Conservation (phyloP, 1,140 invertebrate species). For the Sycobia sp. region DNA sequence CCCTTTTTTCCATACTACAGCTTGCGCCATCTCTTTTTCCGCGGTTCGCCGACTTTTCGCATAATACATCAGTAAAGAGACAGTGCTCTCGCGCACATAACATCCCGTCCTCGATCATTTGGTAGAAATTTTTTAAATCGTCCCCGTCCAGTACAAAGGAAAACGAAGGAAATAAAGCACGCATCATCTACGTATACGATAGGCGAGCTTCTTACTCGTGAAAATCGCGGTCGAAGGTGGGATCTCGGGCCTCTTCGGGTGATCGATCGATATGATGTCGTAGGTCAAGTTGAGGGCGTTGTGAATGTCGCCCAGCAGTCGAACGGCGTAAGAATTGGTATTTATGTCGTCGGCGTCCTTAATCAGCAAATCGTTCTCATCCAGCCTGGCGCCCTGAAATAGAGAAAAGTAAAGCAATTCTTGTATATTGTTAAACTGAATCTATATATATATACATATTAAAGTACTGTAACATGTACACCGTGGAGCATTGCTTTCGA, state of each 20-base stretch:
- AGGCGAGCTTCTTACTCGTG: conserved; percentile 52
- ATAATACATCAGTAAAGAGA: no score
- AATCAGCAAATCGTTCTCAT: conserved; percentile 50
- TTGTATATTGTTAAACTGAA: background rate
- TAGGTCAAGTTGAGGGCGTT: conserved; percentile 51
- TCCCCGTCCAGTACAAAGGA: no score
- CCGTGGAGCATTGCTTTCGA: no score
- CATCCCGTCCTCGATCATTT: no score
- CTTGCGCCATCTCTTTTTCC: no score
- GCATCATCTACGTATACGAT: no score
- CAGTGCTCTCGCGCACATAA: no score
- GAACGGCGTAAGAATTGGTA: conserved; percentile 50
- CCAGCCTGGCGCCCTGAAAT: conserved; percentile 48
- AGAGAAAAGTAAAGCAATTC: conserved; percentile 17
- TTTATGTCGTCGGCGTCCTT: conserved; percentile 49
- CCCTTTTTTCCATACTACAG: no score
- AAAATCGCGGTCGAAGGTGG: conserved; percentile 50
- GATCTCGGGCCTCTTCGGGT: conserved; percentile 33
- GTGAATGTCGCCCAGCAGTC: conserved; percentile 46
- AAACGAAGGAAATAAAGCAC: no score
- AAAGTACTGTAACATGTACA: no score
- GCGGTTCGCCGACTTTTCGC: no score
- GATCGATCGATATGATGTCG: conserved; percentile 47
- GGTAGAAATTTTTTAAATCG: no score
- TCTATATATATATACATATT: conserved; percentile 2